Evolutionary conservation across 2,888 invertebrate genomes (phyloP).

Genomic region (Hirtodrosophila trivittata): DNA sequence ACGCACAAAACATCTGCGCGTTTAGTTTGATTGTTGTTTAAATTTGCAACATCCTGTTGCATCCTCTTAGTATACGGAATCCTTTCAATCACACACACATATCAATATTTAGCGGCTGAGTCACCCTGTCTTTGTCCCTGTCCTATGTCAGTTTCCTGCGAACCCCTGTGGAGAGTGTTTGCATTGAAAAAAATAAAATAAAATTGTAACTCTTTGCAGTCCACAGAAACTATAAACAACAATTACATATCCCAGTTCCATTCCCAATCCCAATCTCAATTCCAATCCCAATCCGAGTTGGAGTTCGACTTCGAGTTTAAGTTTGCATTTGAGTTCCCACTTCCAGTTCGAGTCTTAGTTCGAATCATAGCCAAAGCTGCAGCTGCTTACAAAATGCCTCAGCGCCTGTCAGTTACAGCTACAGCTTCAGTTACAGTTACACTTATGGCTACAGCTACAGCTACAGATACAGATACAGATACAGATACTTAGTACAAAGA

Average conservation of each 20-base stretch:
- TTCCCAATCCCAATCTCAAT: constrained; percentile 5
- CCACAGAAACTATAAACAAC: constrained; percentile 22
- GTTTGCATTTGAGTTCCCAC: too few relatives aligned
- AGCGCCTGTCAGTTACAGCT: neutral
- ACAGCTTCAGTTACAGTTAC: neutral
- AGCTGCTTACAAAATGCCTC: constrained; percentile 50
- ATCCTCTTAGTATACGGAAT: constrained; percentile 22
- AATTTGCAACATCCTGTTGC: constrained; percentile 76
- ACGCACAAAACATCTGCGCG: constrained; percentile 52
- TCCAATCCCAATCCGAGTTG: neutral
- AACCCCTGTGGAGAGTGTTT: constrained; percentile 10
- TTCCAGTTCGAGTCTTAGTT: constrained; percentile 14
- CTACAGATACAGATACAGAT: neutral
- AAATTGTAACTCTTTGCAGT: neutral
- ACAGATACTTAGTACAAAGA: neutral
- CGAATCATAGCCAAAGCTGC: constrained; percentile 30
- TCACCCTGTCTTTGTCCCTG: constrained; percentile 10
- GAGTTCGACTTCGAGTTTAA: neutral
- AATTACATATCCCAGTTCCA: constrained; percentile 3
- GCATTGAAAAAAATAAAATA: neutral
- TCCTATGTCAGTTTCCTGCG: neutral
- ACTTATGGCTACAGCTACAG: neutral
- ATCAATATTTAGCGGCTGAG: constrained; percentile 39
- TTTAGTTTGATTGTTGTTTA: constrained; percentile 23
- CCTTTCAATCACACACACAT: constrained; percentile 20